Percentiles rank a stretch among this genome's conserved stretches.
phyloP scores from a whole-genome alignment of 2,113 vertebrate species.

The Gallinago media region DNA sequence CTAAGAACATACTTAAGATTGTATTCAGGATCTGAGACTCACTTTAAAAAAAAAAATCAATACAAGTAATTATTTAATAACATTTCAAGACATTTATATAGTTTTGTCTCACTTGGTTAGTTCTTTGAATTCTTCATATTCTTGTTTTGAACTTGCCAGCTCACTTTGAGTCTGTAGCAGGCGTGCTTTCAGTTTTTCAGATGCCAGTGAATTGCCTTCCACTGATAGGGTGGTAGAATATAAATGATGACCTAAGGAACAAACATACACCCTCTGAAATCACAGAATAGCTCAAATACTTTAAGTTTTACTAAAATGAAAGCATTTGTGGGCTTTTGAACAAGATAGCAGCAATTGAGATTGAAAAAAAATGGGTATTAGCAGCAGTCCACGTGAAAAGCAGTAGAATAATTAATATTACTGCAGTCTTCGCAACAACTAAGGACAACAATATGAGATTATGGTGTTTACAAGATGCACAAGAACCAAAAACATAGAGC shows the following conservation, averaged over 20 bases:
- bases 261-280: background rate
- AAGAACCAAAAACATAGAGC: background rate
- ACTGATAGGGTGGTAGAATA: constrained; percentile 67
- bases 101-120: constrained; percentile 85
- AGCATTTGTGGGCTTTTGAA: background rate
- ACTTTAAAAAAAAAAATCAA: background rate
- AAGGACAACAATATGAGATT: background rate
- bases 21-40: background rate
- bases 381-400: background rate
- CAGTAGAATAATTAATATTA: background rate
- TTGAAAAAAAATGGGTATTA: background rate
- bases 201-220: constrained; percentile 72
- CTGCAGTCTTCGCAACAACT: background rate
- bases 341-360: background rate
- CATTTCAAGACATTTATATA: background rate
- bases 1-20: background rate
- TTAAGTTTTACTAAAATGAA: background rate
- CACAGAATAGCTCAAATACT: background rate
- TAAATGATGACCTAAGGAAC: constrained; percentile 68
- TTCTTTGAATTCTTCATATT: constrained; percentile 93
- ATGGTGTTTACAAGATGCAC: background rate
- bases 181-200: constrained; percentile 87
- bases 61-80: background rate
- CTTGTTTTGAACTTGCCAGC: constrained; percentile 84
- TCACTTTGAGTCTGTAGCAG: constrained; percentile 89